phyloP scores from a whole-genome alignment of 2,113 vertebrate species.

The Xenopus borealis region DNA sequence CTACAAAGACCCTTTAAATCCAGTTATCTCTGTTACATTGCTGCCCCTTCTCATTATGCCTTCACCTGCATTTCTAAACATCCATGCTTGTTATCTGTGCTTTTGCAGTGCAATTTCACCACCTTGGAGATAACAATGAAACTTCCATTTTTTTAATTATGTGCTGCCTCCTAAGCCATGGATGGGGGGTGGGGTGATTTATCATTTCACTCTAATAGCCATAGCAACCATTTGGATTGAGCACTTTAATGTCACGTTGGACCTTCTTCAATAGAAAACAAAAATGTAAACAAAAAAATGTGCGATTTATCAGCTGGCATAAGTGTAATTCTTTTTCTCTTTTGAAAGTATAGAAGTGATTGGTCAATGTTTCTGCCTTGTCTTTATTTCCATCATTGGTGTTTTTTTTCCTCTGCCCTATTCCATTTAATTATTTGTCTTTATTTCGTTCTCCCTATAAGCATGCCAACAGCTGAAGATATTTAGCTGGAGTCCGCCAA shows the following conservation, averaged over 20 bases:
- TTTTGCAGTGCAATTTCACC: slow-evolving; percentile 58
- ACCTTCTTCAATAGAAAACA: slow-evolving; percentile 61
- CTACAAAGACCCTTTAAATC: background rate
- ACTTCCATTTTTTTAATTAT: slow-evolving; percentile 65
- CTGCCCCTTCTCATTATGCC: slow-evolving; percentile 46
- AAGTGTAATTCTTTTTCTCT: slow-evolving; percentile 63
- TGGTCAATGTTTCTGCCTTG: slow-evolving; percentile 51
- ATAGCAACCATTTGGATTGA: slow-evolving; percentile 73
- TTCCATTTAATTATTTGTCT: background rate
- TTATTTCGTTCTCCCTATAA: background rate
- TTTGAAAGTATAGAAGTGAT: slow-evolving; percentile 66
- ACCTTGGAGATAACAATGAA: slow-evolving; percentile 59
- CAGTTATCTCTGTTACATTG: background rate
- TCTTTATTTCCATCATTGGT: slow-evolving; percentile 49
- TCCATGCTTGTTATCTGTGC: slow-evolving; percentile 16
- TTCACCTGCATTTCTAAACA: slow-evolving; percentile 59
- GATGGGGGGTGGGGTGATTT: slow-evolving; percentile 57
- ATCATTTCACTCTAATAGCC: slow-evolving; percentile 71
- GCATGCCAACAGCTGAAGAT: background rate
- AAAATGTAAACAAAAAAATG: slow-evolving; percentile 41
- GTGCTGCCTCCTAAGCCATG: slow-evolving; percentile 60
- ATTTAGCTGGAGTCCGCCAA: background rate
- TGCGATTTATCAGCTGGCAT: slow-evolving; percentile 58
- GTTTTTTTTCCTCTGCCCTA: background rate
- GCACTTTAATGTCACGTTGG: slow-evolving; percentile 68